Base-by-base conservation (phyloP, 2,113 vertebrate species). In the Anas platyrhynchos region DNA sequence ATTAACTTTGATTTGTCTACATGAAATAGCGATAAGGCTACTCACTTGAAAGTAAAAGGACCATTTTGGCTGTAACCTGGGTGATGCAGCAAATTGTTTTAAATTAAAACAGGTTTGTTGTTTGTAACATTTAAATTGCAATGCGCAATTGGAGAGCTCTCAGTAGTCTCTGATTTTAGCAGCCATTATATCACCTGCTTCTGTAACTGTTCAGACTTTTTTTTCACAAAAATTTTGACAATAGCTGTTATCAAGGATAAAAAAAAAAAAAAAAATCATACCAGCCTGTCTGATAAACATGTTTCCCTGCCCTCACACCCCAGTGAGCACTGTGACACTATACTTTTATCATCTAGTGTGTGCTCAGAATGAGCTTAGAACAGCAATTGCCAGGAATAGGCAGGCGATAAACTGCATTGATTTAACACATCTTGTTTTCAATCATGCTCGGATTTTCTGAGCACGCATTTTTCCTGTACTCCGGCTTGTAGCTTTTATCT, bases 391-490 rank as follows among this genome's bases (percentile, higher is more conserved):
- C 83, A 93, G 97, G 98, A 98, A 98, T 98, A 98, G 98, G 98
- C 98, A 98, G 98, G 98, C 97, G 98, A 98, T 98, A 98, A 98
- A 98, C 97, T 96, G 97, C 98, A 98, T 98, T 98, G 98, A 98
- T 98, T 98, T 98, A 98, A 98, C 98, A 98, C 98, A 98, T 98
- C 98, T 98, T 98, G 98, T 98, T 98, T 98, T 98, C 98, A 98
- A 98, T 98, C 98, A 98, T 98, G 98, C 98, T 98, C 97, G 97
- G 98, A 98, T 98, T 98, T 98, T 98, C 98, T 98, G 98, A 98
- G 98, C 98, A 98, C 97, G 97, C 98, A 98, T 98, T 98, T 98
- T 98, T 98, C 98, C 98, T 98, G 98, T 98, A 98, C 98, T 98
- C 94, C 20, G 93, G 98, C 98, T 98, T 98, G 98, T 98, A 98